These are phyloP conservation scores for Lutjanus erythropterus DNA, from an alignment of 2,113 vertebrate species.

Conservation along the genomic window DNA sequence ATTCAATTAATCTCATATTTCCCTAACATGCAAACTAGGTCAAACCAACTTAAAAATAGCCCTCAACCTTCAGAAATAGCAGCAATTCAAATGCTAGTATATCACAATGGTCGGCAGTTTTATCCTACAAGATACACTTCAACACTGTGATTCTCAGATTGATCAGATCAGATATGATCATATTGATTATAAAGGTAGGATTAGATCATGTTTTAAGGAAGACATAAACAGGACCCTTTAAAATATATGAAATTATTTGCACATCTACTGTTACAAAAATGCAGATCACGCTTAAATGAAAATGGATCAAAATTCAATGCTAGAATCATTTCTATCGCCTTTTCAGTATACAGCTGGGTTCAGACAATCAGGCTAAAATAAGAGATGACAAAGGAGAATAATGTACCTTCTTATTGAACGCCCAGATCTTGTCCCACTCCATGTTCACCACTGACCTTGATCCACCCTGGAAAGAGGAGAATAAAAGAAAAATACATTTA, in stretches of 20 bases:
- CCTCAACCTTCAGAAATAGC: not conserved
- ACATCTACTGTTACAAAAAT: not conserved
- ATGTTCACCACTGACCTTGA: constrained; percentile 98
- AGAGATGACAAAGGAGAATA: not conserved
- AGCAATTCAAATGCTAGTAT: not conserved
- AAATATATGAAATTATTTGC: not conserved
- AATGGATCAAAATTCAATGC: not conserved
- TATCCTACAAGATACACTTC: not conserved
- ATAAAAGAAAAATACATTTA: not conserved
- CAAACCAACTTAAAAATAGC: not conserved
- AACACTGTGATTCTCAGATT: not conserved
- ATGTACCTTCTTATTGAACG: constrained; percentile 99
- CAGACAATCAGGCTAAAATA: not conserved
- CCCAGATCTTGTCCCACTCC: constrained; percentile 99
- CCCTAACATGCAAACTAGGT: not conserved
- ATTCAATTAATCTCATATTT: not conserved
- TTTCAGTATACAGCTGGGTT: not conserved
- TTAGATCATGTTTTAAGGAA: not conserved
- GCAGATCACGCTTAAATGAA: not conserved
- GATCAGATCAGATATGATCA: not conserved
- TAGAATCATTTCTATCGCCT: not conserved
- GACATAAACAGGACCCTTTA: not conserved
- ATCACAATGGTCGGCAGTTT: not conserved
- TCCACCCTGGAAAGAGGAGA: constrained; percentile 87
- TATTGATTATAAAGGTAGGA: not conserved